These are phyloP conservation scores for Diogma glabrata DNA, from an alignment of 2,888 invertebrate species.

Conservation along the genomic window DNA sequence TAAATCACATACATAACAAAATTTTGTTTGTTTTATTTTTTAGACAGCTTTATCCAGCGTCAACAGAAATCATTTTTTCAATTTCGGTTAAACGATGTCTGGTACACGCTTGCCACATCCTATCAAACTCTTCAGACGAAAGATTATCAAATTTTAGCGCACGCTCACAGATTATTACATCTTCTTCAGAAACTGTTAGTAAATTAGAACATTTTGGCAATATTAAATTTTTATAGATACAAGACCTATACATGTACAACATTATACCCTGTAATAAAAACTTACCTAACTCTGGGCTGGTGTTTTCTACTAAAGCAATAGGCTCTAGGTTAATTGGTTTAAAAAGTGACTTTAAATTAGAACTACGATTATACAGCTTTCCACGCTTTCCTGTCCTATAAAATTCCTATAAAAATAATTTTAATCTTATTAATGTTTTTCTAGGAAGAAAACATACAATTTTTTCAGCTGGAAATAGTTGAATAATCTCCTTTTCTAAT, in stretches of 20 bases:
- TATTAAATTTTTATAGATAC: no score
- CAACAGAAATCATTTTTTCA: no score
- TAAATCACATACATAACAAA: no score
- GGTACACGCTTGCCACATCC: not conserved
- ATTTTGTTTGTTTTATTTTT: no score
- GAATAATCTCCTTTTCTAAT: not conserved
- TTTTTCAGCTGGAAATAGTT: not conserved
- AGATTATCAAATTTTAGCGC: not conserved
- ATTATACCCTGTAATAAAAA: no score
- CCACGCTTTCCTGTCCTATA: not conserved
- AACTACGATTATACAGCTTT: not conserved
- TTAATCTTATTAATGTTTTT: not conserved
- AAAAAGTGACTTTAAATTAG: not conserved
- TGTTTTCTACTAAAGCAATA: no score
- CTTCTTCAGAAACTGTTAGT: not conserved
- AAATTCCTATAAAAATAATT: slow-evolving; percentile 1
- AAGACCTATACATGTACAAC: no score
- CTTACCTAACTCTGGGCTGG: no score
- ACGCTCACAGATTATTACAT: not conserved
- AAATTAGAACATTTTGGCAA: no score
- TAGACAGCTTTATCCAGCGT: no score
- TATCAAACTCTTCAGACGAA: not conserved
- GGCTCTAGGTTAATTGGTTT: no score
- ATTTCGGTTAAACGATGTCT: not conserved
- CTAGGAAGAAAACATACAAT: not conserved